Conservation (phyloP, 2,888 invertebrate genomes). For the Athrips mouffetella region DNA sequence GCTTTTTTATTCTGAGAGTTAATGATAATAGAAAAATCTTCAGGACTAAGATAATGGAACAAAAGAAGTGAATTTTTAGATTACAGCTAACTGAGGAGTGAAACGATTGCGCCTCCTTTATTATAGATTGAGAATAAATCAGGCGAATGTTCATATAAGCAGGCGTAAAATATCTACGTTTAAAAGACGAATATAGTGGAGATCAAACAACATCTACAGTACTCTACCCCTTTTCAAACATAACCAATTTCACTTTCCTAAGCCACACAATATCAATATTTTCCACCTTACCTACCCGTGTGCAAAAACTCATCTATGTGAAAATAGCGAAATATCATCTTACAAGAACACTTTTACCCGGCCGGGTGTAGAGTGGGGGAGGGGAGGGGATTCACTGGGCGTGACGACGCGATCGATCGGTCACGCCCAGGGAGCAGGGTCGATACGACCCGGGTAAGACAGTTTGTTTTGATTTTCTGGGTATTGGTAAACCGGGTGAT, state of each 20-base stretch:
- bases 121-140: too few species aligned
- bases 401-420: slow-evolving; percentile 19
- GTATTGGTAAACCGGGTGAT: background rate
- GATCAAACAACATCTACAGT: background rate
- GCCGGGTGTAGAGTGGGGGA: too few species aligned
- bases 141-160: too few species aligned
- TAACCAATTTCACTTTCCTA: background rate
- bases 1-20: too few species aligned
- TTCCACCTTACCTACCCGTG: background rate
- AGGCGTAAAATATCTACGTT: background rate
- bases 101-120: too few species aligned
- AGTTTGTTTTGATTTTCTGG: slow-evolving; percentile 12
- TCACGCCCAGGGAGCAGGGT: slow-evolving; percentile 10
- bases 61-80: too few species aligned
- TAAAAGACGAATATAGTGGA: background rate
- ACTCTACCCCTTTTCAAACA: background rate
- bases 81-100: too few species aligned
- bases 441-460: slow-evolving; percentile 4
- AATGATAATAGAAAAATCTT: too few species aligned
- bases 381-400: slow-evolving; percentile 16
- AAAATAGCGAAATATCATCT: slow-evolving; percentile 11
- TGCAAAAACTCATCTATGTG: slow-evolving; percentile 4
- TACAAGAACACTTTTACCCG: slow-evolving; percentile 14
- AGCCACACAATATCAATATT: background rate
- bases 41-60: too few species aligned